Evolutionary conservation across 2,888 invertebrate genomes (phyloP), one percentile per base, ranked within the genome.

Genomic region (Galerucella calmariensis): DNA sequence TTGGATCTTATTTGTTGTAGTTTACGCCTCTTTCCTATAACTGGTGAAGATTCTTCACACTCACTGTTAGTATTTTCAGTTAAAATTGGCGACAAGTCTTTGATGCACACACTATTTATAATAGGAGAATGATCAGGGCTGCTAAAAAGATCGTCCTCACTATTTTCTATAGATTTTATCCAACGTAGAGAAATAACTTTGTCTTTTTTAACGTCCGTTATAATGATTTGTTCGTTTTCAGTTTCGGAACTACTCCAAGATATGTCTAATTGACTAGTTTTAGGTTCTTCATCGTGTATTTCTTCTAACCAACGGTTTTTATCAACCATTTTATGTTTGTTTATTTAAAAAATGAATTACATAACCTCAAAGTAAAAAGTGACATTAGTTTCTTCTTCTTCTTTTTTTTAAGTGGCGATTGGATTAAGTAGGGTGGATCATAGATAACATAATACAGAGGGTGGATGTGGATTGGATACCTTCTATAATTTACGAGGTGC

Each of bases 231-330:
- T 20, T 81, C 82, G 2, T 67, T 67, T 14, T 83, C 82, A 4
- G 80, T 77, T 61, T 79, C 80, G 2, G 82, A 81, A 74, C 79
- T 81, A 61, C 78, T 81, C 82, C 82, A 83, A 8, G 82, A 80
- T 70, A 82, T 82, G 67, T 81, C 71, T 3, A 66, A 66, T 56
- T 74, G 72, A 11, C 69, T 75, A 27, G 41, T 76, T 75, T 76
- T 75, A 16, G 51, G 35, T 12, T 67, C 62, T 62, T 74, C 74
- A 63, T 71, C 73, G 35, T 67, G 72, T 14, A 74, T 73, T 67
- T 74, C 74, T 27, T 63, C 72, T 41, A 79, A 51, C 78, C 79
- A 81, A 59, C 75, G 79, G 44, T 78, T 80, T 68, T 78, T 69
- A n/a, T 69, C 69, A 16, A 69, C 61, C 68, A 58, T 68, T 68